These are phyloP conservation scores for Orchesella cincta DNA, from an alignment of 1,140 invertebrate genomes.

Conservation along the genomic window DNA sequence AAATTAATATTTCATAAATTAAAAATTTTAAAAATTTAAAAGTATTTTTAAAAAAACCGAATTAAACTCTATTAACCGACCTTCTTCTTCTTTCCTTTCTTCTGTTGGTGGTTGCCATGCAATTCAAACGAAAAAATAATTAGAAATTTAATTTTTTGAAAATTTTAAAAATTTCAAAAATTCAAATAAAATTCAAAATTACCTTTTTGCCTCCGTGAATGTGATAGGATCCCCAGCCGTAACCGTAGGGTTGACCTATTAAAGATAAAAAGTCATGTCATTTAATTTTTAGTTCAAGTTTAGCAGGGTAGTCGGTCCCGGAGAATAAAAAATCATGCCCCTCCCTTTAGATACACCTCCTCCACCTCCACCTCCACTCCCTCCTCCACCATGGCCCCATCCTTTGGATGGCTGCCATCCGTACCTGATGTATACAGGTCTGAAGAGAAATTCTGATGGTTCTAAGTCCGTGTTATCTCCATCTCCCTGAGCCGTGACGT, in stretches of 20 bases:
- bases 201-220: constrained; percentile 43
- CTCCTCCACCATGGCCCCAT: constrained; percentile 17
- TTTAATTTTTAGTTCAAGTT: too few relatives aligned
- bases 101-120: background rate
- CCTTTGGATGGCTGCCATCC: constrained; percentile 50
- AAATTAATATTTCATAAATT: background rate
- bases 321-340: too few relatives aligned
- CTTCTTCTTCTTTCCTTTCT: constrained; percentile 43
- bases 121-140: background rate
- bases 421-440: constrained; percentile 51
- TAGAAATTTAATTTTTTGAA: background rate
- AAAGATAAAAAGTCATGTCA: too few relatives aligned
- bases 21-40: background rate
- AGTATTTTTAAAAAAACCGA: background rate
- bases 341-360: too few relatives aligned
- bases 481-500: constrained; percentile 38
- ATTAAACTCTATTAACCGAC: constrained; percentile 10
- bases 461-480: constrained; percentile 50
- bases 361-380: background rate
- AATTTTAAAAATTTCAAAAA: constrained; percentile 5
- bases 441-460: constrained; percentile 50
- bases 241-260: constrained; percentile 46
- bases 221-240: constrained; percentile 51
- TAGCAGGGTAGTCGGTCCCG: too few relatives aligned
- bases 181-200: background rate